phyloP scores from a whole-genome alignment of 2,113 vertebrate species.

The Tichodroma muraria region DNA sequence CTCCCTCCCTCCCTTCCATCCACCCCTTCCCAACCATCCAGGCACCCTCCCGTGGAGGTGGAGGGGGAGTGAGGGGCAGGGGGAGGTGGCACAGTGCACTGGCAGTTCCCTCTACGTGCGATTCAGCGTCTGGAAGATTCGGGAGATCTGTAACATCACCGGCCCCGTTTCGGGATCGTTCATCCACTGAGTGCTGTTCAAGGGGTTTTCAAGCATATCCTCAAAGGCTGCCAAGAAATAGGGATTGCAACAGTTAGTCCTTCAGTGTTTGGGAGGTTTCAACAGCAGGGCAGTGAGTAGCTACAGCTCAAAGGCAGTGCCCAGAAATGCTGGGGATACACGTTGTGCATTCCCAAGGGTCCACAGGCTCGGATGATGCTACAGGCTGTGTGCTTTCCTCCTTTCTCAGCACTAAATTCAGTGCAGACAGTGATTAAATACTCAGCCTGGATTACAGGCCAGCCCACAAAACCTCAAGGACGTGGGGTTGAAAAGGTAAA shows the following conservation, averaged over 20 bases:
- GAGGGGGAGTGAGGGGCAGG: neutral
- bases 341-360: accelerated
- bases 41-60: neutral
- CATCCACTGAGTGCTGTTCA: constrained; percentile 99
- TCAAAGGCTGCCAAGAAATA: constrained; percentile 80
- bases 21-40: neutral
- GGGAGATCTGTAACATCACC: constrained; percentile 97
- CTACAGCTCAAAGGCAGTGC: neutral
- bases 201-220: constrained; percentile 98
- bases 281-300: neutral
- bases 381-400: neutral
- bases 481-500: neutral
- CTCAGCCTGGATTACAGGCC: neutral
- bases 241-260: neutral
- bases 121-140: constrained; percentile 98
- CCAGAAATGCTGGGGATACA: accelerated
- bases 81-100: neutral
- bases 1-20: neutral
- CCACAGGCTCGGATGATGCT: accelerated
- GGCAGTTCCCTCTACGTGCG: constrained; percentile 79
- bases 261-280: neutral
- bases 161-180: constrained; percentile 97
- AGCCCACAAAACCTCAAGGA: neutral
- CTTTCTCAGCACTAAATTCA: neutral
- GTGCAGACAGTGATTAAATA: neutral